These are phyloP conservation scores for Crotalus tigris DNA, from an alignment of 2,113 vertebrate genomes.

Conservation along the genomic window DNA sequence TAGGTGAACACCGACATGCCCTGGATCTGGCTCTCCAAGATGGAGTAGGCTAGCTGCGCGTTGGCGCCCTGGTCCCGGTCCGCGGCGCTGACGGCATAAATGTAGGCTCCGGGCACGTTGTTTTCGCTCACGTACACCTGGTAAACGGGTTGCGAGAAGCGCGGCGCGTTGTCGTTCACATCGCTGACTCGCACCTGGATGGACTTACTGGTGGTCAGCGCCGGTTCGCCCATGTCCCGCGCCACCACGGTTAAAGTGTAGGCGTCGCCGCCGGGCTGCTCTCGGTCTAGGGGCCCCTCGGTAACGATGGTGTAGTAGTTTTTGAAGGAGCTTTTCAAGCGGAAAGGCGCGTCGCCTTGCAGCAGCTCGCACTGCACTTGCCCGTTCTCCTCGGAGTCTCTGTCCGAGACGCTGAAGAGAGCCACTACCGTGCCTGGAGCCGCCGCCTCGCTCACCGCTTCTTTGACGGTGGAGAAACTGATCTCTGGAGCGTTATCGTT, in stretches of 20 bases:
- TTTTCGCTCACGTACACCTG: conserved; percentile 97
- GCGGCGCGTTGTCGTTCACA: conserved; percentile 94
- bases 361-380: conserved; percentile 91
- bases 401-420: conserved; percentile 91
- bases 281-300: conserved; percentile 89
- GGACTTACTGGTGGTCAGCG: conserved; percentile 87
- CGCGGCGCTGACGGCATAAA: conserved; percentile 90
- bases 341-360: conserved; percentile 89
- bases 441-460: conserved; percentile 91
- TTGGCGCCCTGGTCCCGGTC: conserved; percentile 91
- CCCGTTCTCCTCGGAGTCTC: conserved; percentile 91
- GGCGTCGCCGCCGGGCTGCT: conserved; percentile 78
- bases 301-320: conserved; percentile 96
- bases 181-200: conserved; percentile 92
- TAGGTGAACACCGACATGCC: conserved; percentile 98
- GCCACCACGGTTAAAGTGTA: conserved; percentile 93
- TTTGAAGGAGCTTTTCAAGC: conserved; percentile 90
- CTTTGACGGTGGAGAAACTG: conserved; percentile 94
- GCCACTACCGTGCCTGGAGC: conserved; percentile 92
- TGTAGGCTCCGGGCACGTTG: conserved; percentile 95
- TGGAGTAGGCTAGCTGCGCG: conserved; percentile 87
- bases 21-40: conserved; percentile 93
- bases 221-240: conserved; percentile 83
- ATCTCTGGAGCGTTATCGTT: conserved; percentile 98
- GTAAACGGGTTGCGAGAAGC: conserved; percentile 88